phyloP scores from a whole-genome alignment of 53 echinoderm and acorn worm genomes.

The Antedon mediterranea region DNA sequence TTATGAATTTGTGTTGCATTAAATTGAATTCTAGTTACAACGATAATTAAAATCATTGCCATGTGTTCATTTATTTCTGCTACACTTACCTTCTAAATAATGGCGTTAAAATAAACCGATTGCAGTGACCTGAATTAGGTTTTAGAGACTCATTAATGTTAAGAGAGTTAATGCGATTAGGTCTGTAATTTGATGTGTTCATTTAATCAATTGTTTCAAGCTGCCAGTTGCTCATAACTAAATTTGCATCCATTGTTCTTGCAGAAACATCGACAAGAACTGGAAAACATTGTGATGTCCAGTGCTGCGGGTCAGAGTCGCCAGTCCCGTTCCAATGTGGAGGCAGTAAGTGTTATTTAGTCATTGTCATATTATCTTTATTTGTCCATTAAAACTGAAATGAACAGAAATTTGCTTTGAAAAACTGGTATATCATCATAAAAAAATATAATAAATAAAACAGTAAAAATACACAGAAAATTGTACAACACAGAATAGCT shows the following conservation, averaged over 20 bases:
- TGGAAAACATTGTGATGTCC: neutral
- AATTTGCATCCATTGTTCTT: neutral
- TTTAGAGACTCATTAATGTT: neutral
- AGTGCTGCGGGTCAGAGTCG: neutral
- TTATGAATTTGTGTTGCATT: neutral
- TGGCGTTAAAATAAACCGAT: neutral
- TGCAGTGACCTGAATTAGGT: neutral
- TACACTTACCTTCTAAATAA: neutral
- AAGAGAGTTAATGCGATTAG: neutral
- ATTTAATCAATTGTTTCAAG: neutral
- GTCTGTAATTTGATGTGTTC: neutral
- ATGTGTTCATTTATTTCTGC: neutral
- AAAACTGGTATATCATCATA: no score
- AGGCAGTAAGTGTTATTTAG: neutral
- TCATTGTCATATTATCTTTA: no score
- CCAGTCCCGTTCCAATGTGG: neutral
- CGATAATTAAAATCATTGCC: neutral
- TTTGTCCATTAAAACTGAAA: no score
- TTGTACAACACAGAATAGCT: no score
- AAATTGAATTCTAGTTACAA: neutral
- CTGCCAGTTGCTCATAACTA: neutral
- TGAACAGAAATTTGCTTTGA: no score
- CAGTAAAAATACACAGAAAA: no score
- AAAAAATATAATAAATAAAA: no score
- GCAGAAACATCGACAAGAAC: neutral